These are phyloP conservation scores for Stenodema calcarata DNA, from an alignment of 2,888 invertebrate genomes.

Conservation along the genomic window DNA sequence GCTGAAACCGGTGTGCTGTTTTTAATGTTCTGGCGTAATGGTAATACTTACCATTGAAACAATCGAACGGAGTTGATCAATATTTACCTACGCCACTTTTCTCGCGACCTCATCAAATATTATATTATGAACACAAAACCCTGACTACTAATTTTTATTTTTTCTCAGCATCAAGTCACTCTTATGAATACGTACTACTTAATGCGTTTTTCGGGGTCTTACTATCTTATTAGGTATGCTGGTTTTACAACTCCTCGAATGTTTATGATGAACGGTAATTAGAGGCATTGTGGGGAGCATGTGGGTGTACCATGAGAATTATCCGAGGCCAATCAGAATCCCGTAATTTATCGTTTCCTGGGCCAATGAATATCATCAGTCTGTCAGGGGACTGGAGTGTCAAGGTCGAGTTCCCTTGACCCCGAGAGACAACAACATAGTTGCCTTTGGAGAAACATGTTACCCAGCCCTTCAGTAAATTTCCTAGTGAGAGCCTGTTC, in stretches of 20 bases:
- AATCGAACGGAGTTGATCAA: no score
- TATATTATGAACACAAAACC: no score
- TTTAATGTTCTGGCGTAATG: no score
- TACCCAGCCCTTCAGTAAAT: no score
- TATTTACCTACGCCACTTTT: no score
- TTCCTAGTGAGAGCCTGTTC: no score
- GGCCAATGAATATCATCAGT: slow-evolving; percentile 36
- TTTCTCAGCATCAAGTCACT: neutral
- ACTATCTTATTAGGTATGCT: neutral
- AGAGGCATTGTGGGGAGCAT: slow-evolving; percentile 6
- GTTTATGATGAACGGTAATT: slow-evolving; percentile 37
- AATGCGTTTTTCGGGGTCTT: neutral
- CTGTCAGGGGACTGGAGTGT: neutral
- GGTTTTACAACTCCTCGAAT: neutral
- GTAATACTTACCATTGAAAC: no score
- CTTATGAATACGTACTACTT: neutral
- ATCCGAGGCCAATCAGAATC: slow-evolving; percentile 19
- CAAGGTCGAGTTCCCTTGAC: neutral
- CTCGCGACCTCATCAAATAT: no score
- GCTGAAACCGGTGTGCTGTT: no score
- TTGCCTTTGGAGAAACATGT: no score
- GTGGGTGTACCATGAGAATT: slow-evolving; percentile 33
- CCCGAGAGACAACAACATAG: neutral
- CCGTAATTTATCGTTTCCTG: slow-evolving; percentile 43
- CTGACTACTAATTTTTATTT: no score